Conservation (phyloP, 2,797 vertebrate species). For the Notamacropus eugenii region DNA sequence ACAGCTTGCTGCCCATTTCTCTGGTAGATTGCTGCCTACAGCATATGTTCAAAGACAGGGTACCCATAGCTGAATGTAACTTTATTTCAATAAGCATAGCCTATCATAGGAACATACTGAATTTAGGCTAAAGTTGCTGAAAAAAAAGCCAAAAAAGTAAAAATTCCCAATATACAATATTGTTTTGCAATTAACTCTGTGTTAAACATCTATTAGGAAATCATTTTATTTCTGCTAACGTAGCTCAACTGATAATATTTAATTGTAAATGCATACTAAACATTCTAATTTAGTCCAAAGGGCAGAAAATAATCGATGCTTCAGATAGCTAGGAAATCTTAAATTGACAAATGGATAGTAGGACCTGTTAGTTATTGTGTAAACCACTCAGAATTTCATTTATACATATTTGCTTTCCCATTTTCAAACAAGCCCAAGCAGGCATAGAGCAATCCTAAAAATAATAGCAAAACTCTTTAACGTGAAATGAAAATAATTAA, state of each 20-base stretch:
- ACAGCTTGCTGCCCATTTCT: slow-evolving; percentile 86
- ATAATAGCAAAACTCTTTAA: neutral
- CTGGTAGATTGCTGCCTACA: slow-evolving; percentile 84
- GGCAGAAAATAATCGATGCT: neutral
- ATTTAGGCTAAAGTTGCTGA: slow-evolving; percentile 80
- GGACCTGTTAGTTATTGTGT: neutral
- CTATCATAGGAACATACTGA: slow-evolving; percentile 82
- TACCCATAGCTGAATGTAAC: slow-evolving; percentile 82
- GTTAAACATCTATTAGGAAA: slow-evolving; percentile 44
- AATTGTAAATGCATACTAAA: slow-evolving; percentile 11
- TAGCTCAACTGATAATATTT: slow-evolving; percentile 24
- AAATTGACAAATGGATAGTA: neutral
- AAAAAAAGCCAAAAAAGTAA: slow-evolving; percentile 65
- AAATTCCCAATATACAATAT: slow-evolving; percentile 42
- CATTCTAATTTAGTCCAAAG: slow-evolving; percentile 25
- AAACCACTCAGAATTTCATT: neutral
- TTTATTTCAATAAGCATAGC: slow-evolving; percentile 86
- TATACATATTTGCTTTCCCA: neutral
- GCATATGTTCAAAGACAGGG: slow-evolving; percentile 88
- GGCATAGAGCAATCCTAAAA: neutral
- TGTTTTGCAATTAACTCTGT: slow-evolving; percentile 67
- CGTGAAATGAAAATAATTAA: neutral
- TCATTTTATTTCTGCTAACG: neutral
- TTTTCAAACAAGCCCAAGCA: neutral
- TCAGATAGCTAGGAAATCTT: neutral